A percentile compares a stretch with the other conserved stretches of the same genome.
Conservation (phyloP, 1,140 invertebrate genomes). For the Calliopsis andreniformis region DNA sequence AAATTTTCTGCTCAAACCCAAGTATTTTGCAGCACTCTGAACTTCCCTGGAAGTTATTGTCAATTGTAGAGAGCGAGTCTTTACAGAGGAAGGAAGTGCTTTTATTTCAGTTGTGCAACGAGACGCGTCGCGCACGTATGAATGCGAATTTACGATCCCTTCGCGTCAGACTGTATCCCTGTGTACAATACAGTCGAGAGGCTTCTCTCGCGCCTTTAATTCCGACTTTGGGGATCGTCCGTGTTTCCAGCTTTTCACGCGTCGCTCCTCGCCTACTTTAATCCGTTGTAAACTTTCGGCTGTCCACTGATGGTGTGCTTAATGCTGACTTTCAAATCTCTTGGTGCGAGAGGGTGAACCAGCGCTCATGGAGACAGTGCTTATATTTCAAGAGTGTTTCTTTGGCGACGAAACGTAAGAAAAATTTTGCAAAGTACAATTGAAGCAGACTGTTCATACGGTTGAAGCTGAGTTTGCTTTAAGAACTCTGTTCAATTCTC, state of each 20-base stretch:
- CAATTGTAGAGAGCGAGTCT: constrained; percentile 18
- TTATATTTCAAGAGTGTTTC: not conserved
- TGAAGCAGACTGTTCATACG: too few species aligned
- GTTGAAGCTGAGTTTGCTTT: too few species aligned
- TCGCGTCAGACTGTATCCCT: constrained; percentile 26
- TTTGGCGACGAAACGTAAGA: not conserved
- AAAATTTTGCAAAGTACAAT: too few species aligned
- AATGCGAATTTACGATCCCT: constrained; percentile 46
- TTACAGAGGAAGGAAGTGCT: constrained; percentile 48
- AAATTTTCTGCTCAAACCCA: too few species aligned
- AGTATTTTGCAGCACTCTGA: not conserved
- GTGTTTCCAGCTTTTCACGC: constrained; percentile 32
- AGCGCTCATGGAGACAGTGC: not conserved
- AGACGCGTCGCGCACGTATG: constrained; percentile 20
- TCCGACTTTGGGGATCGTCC: constrained; percentile 45
- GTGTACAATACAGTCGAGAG: constrained; percentile 32
- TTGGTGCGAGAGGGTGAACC: not conserved
- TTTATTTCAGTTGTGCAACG: constrained; percentile 36
- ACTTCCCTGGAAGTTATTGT: constrained; percentile 13
- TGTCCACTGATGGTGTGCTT: not conserved
- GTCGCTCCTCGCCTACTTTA: constrained; percentile 11
- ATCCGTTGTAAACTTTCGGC: constrained; percentile 4
- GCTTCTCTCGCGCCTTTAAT: constrained; percentile 27
- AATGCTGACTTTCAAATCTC: not conserved
- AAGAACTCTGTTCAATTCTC: too few species aligned